A percentile compares a stretch with the other conserved stretches of the same genome.
These are phyloP conservation scores for Myoxocephalus aenaeus DNA, from an alignment of 2,797 vertebrate species.

Conservation along the genomic window DNA sequence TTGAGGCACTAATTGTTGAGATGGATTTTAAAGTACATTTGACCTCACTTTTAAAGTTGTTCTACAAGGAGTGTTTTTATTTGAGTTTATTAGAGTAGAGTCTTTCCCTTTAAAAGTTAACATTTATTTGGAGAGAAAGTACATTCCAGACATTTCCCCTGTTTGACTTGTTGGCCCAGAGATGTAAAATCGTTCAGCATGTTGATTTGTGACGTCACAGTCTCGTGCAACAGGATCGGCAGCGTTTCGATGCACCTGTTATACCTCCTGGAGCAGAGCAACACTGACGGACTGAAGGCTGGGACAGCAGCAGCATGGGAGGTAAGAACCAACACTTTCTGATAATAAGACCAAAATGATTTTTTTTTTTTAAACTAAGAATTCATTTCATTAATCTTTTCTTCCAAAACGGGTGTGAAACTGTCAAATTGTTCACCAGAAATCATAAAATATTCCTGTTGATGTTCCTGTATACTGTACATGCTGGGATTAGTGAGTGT, in stretches of 20 bases:
- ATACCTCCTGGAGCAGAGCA: constrained; percentile 43
- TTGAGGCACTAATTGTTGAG: neutral
- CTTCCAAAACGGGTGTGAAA: neutral
- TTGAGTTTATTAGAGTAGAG: too few relatives aligned
- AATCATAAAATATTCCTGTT: constrained; percentile 17
- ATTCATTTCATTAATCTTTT: neutral
- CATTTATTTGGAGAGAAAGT: too few relatives aligned
- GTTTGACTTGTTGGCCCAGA: constrained; percentile 27
- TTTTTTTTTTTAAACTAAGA: neutral
- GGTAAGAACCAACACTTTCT: constrained; percentile 52
- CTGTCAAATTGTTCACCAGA: neutral
- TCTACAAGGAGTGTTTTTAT: neutral
- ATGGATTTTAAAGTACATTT: neutral
- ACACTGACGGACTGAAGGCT: neutral
- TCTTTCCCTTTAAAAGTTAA: neutral
- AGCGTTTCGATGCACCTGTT: constrained; percentile 61
- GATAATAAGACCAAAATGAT: neutral
- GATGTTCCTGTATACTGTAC: neutral
- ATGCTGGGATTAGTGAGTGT: neutral
- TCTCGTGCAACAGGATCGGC: constrained; percentile 62
- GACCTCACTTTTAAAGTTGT: neutral
- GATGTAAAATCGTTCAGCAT: constrained; percentile 35
- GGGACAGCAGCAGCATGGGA: constrained; percentile 60
- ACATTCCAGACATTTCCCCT: constrained; percentile 19
- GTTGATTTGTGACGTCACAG: constrained; percentile 43